These are phyloP conservation scores for Perodicticus potto DNA, from an alignment of 2,797 vertebrate species.

Conservation along the genomic window DNA sequence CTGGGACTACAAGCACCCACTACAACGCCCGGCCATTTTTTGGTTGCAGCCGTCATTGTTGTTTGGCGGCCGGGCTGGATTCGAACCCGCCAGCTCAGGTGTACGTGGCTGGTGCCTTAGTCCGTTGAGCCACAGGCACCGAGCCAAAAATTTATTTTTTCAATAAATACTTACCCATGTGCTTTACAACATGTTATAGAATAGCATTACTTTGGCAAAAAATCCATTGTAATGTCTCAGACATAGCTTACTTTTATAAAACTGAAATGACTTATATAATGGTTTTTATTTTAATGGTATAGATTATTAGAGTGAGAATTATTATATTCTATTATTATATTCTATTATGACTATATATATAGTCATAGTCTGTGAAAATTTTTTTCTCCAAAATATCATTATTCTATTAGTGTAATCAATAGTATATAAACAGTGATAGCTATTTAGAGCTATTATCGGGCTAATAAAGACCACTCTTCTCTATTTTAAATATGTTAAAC, in stretches of 20 bases:
- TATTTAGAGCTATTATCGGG: slow-evolving; percentile 62
- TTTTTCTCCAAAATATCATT: slow-evolving; percentile 78
- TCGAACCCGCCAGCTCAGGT: too few relatives aligned
- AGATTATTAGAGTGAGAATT: slow-evolving; percentile 63
- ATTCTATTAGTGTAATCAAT: slow-evolving; percentile 77
- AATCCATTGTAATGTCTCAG: slow-evolving; percentile 7
- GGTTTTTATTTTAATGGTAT: background rate
- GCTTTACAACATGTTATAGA: background rate
- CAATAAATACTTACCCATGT: background rate
- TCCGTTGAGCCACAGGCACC: too few relatives aligned
- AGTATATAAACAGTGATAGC: slow-evolving; percentile 66
- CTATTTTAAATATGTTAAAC: slow-evolving; percentile 47
- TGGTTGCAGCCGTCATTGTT: too few relatives aligned
- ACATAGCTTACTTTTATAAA: background rate
- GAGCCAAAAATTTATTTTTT: slow-evolving; percentile 41
- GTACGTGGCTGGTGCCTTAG: too few relatives aligned
- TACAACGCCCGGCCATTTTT: too few relatives aligned
- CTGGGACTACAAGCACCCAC: too few relatives aligned
- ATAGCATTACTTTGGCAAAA: background rate
- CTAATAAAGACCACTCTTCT: slow-evolving; percentile 75
- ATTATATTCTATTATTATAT: too few relatives aligned
- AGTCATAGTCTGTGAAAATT: slow-evolving; percentile 70
- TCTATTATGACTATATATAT: too few relatives aligned
- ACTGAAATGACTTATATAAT: background rate
- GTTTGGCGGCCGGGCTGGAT: too few relatives aligned